Base-by-base conservation (phyloP, 2,113 vertebrate species). In the Lonchura striata region DNA sequence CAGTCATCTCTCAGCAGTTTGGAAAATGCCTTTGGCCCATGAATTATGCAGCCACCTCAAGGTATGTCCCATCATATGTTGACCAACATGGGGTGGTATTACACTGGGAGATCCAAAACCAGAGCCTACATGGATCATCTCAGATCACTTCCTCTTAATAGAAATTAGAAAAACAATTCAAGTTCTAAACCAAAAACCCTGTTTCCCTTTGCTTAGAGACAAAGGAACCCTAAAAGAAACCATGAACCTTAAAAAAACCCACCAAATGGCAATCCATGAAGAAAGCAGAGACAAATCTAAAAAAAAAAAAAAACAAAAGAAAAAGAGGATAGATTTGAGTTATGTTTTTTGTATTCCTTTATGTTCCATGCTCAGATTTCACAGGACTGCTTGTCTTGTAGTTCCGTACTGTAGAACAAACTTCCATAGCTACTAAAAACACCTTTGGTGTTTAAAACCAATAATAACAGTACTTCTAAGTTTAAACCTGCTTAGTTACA, bases 91-190 rank as follows among this genome's bases (percentile, higher is more conserved):
- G 49, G 63, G 47, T 33, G 41, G 14, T 39, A 3, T 68, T 71
- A 37, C 42, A 37, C 5, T 31, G n/a, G 30, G 22, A 80, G 72
- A 90, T 27, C 2, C 15, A 69, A 65, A 74, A 25, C 3, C 1
- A 6, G 46, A 69, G 17, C 39, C 37, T 72, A 9, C 6, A 3
- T 13, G 7, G 39, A 23, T 39, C 0, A 0, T 4, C 33, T 85
- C 30, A 50, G n/a, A 57, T 42, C 13, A 15, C 37, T 37, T 4
- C 2, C 10, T 49, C 19, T 71, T 60, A 22, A 42, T 0, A 31
- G 12, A 18, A 82, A 50, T 0, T 3, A 18, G 50, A 68, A 69
- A 75, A 66, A 14, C 6, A 63, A 20, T 3, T 17, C 25, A 6
- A 53, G 5, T 13, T 60, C 53, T 47, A 22, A 92, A 80, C 35